Evolutionary conservation across 1,140 invertebrate genomes (phyloP).

Genomic region (Ephestia elutella): DNA sequence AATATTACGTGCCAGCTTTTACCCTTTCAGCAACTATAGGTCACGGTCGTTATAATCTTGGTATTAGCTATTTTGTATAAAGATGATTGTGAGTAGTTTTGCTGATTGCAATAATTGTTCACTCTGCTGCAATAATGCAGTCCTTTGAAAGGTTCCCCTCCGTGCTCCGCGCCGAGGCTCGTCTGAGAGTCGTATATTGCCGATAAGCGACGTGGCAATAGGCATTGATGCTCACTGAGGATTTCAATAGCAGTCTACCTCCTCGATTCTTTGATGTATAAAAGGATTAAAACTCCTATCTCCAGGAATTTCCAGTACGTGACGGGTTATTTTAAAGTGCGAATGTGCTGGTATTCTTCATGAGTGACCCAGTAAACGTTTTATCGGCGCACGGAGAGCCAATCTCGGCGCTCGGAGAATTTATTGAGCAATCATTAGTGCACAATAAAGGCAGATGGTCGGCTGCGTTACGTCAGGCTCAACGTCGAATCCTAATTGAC

Average conservation of each 20-base stretch:
- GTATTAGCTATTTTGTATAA: not conserved
- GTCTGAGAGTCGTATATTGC: slow-evolving; percentile 31
- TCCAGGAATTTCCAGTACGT: slow-evolving; percentile 17
- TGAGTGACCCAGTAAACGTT: slow-evolving; percentile 20
- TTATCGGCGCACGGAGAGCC: slow-evolving; percentile 9
- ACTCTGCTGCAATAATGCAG: slow-evolving; percentile 37
- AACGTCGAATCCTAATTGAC: slow-evolving; percentile 45
- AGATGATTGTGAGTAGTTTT: slow-evolving; percentile 4
- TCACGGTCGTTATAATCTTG: too few relatives aligned
- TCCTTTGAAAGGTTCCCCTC: slow-evolving; percentile 37
- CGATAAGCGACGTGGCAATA: slow-evolving; percentile 69
- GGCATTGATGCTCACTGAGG: slow-evolving; percentile 67
- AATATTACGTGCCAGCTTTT: too few relatives aligned
- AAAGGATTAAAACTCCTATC: slow-evolving; percentile 59
- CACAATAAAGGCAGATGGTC: slow-evolving; percentile 20
- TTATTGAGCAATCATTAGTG: slow-evolving; percentile 27
- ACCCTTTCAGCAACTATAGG: too few relatives aligned
- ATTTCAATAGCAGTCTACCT: slow-evolving; percentile 63
- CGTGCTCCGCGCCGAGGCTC: slow-evolving; percentile 17
- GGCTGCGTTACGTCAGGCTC: slow-evolving; percentile 14
- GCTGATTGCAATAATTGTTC: slow-evolving; percentile 33
- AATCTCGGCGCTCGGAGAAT: slow-evolving; percentile 14
- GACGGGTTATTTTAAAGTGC: slow-evolving; percentile 15
- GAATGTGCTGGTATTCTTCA: slow-evolving; percentile 7
- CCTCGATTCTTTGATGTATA: slow-evolving; percentile 58